Base-by-base conservation (phyloP, 1,140 invertebrate genomes). In the Caligus rogercresseyi region DNA sequence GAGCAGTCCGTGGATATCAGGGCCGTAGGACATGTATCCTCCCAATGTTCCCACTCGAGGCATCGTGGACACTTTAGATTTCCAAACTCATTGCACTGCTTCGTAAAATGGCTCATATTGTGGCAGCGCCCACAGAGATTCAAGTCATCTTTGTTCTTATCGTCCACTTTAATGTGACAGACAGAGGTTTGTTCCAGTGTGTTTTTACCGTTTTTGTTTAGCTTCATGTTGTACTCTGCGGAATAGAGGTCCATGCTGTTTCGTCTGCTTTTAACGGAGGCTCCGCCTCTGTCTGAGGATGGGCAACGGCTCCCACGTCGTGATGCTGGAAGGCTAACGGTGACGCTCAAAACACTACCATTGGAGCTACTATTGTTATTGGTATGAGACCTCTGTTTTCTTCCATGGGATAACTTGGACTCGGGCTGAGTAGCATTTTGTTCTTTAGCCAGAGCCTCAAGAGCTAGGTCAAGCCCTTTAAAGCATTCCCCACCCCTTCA, bases 11-110 rank as follows among this genome's bases (percentile, higher is more conserved):
- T 25, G 24, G 24, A 60, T 3, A 26, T 60, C 23, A 31, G 24
- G 19, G 57, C 25, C 19, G 16, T 63, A 2, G 52, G 53, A 25
- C 61, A 63, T n/a, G 61, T 21, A 55, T 63, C 61, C 19, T 59
- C 53, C 61, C 61, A 63, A 56, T 63, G 61, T n/a, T 54, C 61
- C 61, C 61, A 63, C 20, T 56, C 51, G 1, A 63, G 25, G 25
- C 61, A 63, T 15, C 61, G 19, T 26, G 61, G 61, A 25, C 61
- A 63, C 16, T 23, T 4, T 3, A 55, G 52, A 20, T 63, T 25
- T 4, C 18, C 53, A 20, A 58, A 63, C 25, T 63, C 61, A 1
- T 20, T 55, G 25, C 61, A 63, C 2, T 16, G 15, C 11, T 18
- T 24, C 14, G 53, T 53, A 20, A 19, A 21, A 19, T 63, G 61